Conservation (phyloP, 2,888 invertebrate genomes). For the Alviniconcha strummeri region DNA sequence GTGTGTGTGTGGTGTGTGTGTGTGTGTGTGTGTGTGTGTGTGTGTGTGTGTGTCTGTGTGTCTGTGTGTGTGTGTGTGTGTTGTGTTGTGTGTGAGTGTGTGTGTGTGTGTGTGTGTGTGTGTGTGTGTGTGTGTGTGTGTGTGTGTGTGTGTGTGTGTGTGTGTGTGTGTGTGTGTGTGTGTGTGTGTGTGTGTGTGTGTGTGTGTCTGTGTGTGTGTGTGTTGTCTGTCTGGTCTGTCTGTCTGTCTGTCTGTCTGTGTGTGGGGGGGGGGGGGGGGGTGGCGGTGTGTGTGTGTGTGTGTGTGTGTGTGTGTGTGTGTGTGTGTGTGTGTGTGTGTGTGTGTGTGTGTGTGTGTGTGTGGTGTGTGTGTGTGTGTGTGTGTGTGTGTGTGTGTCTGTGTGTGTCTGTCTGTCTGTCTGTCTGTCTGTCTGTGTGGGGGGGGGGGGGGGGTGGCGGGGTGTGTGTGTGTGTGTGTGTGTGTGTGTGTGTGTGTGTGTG, state of each 20-base stretch:
- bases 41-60: background rate
- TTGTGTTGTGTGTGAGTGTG: background rate
- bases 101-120: background rate
- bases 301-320: background rate
- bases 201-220: background rate
- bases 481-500: background rate
- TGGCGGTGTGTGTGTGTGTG: background rate
- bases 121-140: too few species aligned
- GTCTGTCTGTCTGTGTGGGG: background rate
- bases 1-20: background rate
- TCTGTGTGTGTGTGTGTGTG: background rate
- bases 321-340: background rate
- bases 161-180: background rate
- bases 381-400: background rate
- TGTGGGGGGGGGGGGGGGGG: too few species aligned
- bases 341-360: background rate
- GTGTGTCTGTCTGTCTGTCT: background rate
- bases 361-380: background rate
- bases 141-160: too few species aligned
- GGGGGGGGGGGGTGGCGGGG: too few species aligned
- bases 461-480: background rate
- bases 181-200: background rate
- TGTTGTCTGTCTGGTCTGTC: background rate
- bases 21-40: background rate
- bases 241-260: background rate